Evolutionary conservation across 1,140 invertebrate genomes (phyloP).

Genomic region (Diorhabda carinulata): DNA sequence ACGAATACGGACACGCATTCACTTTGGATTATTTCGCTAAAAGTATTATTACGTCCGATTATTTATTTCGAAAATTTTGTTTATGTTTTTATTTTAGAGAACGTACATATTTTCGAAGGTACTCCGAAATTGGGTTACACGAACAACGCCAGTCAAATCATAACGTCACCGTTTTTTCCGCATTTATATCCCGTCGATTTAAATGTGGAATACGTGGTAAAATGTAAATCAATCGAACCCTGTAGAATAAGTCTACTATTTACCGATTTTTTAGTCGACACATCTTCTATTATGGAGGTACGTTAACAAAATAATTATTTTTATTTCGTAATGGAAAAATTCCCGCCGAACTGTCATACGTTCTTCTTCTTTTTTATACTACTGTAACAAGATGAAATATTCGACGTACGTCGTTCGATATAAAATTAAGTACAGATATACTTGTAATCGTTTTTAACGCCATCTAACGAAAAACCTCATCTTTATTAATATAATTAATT

Average conservation of each 20-base stretch:
- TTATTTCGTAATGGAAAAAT: too few species aligned
- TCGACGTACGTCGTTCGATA: too few species aligned
- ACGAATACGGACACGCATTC: constrained; percentile 62
- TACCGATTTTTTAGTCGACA: constrained; percentile 65
- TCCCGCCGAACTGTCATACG: too few species aligned
- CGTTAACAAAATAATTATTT: background rate
- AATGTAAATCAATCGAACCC: constrained; percentile 50
- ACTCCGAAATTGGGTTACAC: constrained; percentile 41
- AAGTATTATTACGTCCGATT: constrained; percentile 50
- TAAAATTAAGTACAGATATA: too few species aligned
- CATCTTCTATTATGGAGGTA: constrained; percentile 67
- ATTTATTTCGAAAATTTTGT: background rate
- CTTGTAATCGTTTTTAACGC: too few species aligned
- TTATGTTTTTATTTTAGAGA: constrained; percentile 51
- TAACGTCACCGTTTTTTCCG: constrained; percentile 68
- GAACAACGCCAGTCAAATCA: constrained; percentile 46
- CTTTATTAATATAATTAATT: too few species aligned
- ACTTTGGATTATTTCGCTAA: constrained; percentile 62
- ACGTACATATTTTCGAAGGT: constrained; percentile 58
- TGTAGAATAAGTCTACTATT: constrained; percentile 64
- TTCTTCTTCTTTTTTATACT: too few species aligned
- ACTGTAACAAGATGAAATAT: too few species aligned
- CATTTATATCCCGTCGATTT: constrained; percentile 65
- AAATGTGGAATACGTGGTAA: constrained; percentile 63
- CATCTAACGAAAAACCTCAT: too few species aligned